Base-by-base conservation (phyloP, 2,888 invertebrate species). In the Xylota sylvarum region DNA sequence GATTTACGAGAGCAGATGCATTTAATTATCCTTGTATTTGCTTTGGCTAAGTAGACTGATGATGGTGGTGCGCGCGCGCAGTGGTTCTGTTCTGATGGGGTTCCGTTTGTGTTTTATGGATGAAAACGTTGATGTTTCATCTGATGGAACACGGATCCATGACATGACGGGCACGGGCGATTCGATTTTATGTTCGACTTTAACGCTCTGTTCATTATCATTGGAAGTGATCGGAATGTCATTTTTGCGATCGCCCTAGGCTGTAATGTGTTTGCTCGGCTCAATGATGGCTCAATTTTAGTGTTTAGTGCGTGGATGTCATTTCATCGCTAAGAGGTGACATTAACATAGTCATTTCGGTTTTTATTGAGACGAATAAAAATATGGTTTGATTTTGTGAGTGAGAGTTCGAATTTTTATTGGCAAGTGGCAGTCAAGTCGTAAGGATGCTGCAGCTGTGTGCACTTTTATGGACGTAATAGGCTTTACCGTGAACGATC, bases 1-100 rank as follows among this genome's bases (percentile, higher is more conserved):
- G 50, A 77, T 82, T 86, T 86, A 78, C 77, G 82, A 78, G 86
- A 64, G 81, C 77, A 82, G 82, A 86, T 82, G 86, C 82, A 78
- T 62, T 86, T 82, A 82, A 86, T 86, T 86, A 82, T 86, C 72
- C 67, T 55, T 62, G 76, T 80, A 65, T 80, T 76, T 80, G 80
- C 74, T 56, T 65, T 73, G 62, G 83, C 55, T 40, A 48, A 65
- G 46, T 50, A 62, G 55, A 17, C 2, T 14, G n/a, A 27, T 7
- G 27, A 14, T 17, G 32, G 23, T 19, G 27, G 48, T 35, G 12
- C 19, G 9, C 9, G 9, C n/a, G 27, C 5, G 52, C 52, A 48
- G 30, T 30, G 27, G 62, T n/a, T 37, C 35, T 37, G n/a, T 40
- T 10, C 40, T 9, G 23, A 17, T 12, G 35, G 19, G 17, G 32